Conservation (phyloP, 2,113 vertebrate species). For the Myiozetetes cayanensis region DNA sequence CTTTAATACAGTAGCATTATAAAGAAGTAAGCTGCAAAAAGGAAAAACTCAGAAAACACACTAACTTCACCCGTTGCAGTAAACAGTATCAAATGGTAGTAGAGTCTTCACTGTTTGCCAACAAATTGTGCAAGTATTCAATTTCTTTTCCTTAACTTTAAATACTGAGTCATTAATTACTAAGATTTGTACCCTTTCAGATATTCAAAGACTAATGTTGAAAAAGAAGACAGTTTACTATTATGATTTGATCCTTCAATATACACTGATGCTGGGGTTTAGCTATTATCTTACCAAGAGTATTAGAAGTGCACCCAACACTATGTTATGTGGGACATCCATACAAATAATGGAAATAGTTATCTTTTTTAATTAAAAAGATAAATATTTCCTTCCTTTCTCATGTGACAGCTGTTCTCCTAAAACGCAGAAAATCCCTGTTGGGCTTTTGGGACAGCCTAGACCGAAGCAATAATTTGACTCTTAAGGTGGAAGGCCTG, state of each 20-base stretch:
- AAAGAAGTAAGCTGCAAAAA: not conserved
- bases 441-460: slow-evolving; percentile 1
- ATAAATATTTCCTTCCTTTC: slow-evolving; percentile 49
- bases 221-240: not conserved
- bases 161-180: slow-evolving; percentile 24
- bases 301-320: not conserved
- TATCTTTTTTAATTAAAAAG: slow-evolving; percentile 46
- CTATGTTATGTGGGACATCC: not conserved
- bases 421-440: slow-evolving; percentile 6
- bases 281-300: not conserved
- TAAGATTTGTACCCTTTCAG: not conserved
- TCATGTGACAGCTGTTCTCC: slow-evolving; percentile 28
- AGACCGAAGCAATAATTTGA: not conserved
- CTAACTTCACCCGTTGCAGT: not conserved
- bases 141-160: slow-evolving; percentile 25
- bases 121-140: slow-evolving; percentile 12
- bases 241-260: not conserved
- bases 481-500: not conserved
- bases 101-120: not conserved
- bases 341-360: slow-evolving; percentile 38
- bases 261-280: not conserved
- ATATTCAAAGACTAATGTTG: not conserved
- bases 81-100: slow-evolving; percentile 33
- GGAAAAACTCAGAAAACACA: not conserved
- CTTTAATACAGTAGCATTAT: not conserved